A percentile compares a stretch with the other conserved stretches of the same genome.
Evolutionary conservation across 2,888 invertebrate species (phyloP).

Genomic region (Limenitis camilla): DNA sequence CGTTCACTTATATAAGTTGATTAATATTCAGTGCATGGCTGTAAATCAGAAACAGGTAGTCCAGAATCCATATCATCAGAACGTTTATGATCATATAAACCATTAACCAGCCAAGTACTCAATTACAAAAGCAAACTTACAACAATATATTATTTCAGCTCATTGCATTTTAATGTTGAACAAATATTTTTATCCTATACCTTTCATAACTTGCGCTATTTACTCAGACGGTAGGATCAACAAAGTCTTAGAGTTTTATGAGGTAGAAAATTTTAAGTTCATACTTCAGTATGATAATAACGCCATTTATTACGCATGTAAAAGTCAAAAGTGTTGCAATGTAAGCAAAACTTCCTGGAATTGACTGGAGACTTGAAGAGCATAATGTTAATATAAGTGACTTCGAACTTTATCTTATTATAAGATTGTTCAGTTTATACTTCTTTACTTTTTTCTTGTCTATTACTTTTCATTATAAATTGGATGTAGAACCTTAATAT

Average conservation of each 20-base stretch:
- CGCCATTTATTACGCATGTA: slow-evolving; percentile 54
- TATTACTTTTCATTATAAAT: too few relatives aligned
- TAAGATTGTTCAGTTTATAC: not conserved
- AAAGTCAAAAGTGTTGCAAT: slow-evolving; percentile 36
- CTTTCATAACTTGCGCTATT: slow-evolving; percentile 27
- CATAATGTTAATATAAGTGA: slow-evolving; percentile 5
- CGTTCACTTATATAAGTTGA: too few relatives aligned
- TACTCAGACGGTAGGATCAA: slow-evolving; percentile 39
- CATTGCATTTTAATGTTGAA: slow-evolving; percentile 11
- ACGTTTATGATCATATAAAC: too few relatives aligned
- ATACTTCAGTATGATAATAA: slow-evolving; percentile 51
- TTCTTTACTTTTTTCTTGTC: too few relatives aligned
- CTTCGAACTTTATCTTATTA: not conserved
- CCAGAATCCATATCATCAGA: too few relatives aligned
- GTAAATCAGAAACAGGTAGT: too few relatives aligned
- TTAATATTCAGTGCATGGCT: too few relatives aligned
- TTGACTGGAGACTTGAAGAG: slow-evolving; percentile 19
- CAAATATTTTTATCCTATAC: slow-evolving; percentile 15
- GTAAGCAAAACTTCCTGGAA: slow-evolving; percentile 28
- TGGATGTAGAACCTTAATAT: too few relatives aligned
- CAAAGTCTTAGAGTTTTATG: slow-evolving; percentile 48
- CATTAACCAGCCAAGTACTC: too few relatives aligned
- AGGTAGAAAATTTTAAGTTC: slow-evolving; percentile 48
- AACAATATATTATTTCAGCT: not conserved
- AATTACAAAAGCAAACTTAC: not conserved